A percentile compares a stretch with the other conserved stretches of the same genome.
These are phyloP conservation scores for Doryteuthis pealeii DNA, from an alignment of 1,140 invertebrate species.

Conservation along the genomic window DNA sequence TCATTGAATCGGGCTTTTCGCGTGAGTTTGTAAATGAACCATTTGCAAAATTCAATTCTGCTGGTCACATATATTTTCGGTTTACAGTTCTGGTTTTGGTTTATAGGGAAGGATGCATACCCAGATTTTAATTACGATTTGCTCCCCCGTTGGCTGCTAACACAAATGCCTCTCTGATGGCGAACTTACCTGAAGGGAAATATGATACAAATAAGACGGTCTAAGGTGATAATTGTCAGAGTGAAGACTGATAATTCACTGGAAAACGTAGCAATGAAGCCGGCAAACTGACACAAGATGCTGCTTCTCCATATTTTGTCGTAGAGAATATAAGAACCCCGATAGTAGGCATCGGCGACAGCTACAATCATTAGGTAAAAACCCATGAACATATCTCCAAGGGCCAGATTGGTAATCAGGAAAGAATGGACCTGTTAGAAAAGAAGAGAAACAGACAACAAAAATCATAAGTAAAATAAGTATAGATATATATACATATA, in stretches of 20 bases:
- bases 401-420: constrained; percentile 69
- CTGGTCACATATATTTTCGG: too few relatives aligned
- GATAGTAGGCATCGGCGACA: constrained; percentile 62
- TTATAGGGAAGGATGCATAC: too few relatives aligned
- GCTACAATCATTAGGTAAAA: constrained; percentile 66
- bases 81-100: too few relatives aligned
- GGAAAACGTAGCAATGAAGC: constrained; percentile 70
- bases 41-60: too few relatives aligned
- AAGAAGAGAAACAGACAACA: constrained; percentile 14
- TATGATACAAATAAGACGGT: constrained; percentile 65
- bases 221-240: constrained; percentile 66
- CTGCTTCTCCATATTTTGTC: constrained; percentile 63
- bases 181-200: constrained; percentile 60
- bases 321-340: constrained; percentile 64
- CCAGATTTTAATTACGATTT: too few relatives aligned
- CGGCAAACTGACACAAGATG: constrained; percentile 64
- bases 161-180: too few relatives aligned
- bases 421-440: constrained; percentile 64
- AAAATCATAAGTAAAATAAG: too few relatives aligned
- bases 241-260: constrained; percentile 70
- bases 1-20: too few relatives aligned
- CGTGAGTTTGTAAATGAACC: too few relatives aligned
- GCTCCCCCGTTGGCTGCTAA: too few relatives aligned
- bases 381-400: constrained; percentile 66
- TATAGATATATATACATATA: too few relatives aligned